A percentile compares a stretch with the other conserved stretches of the same genome.
Evolutionary conservation across 2,888 invertebrate genomes (phyloP).

Genomic region (Spicauda simplicius): DNA sequence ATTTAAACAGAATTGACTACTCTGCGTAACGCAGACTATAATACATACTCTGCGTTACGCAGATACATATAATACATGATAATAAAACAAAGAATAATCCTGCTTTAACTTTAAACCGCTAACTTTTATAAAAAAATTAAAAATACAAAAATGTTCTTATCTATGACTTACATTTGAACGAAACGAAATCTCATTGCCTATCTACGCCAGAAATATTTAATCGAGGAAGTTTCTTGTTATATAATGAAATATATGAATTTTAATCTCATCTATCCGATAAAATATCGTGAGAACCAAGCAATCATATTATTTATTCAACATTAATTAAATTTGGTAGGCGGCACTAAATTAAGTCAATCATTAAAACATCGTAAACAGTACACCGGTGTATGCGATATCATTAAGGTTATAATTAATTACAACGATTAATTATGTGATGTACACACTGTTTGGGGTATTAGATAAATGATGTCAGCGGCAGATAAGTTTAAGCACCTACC

Average conservation of each 20-base stretch:
- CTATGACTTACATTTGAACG: neutral
- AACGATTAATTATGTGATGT: constrained; percentile 1
- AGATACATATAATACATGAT: too few species aligned
- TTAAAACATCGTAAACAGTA: constrained; percentile 16
- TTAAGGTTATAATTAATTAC: constrained; percentile 17
- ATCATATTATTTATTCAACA: neutral
- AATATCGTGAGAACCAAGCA: neutral
- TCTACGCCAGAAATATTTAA: neutral
- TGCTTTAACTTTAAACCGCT: too few species aligned
- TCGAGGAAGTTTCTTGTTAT: neutral
- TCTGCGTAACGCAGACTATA: too few species aligned
- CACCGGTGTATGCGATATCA: constrained; percentile 1
- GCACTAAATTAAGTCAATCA: constrained; percentile 7
- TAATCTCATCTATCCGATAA: neutral
- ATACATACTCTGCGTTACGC: too few species aligned
- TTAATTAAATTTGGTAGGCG: constrained; percentile 12
- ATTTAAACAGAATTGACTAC: too few species aligned
- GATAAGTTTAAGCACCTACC: neutral
- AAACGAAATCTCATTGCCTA: neutral
- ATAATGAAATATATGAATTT: neutral
- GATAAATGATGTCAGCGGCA: neutral
- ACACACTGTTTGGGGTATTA: neutral
- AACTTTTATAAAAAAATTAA: neutral
- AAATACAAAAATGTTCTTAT: neutral
- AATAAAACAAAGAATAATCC: too few species aligned